Evolutionary conservation across 2,888 invertebrate genomes (phyloP).

Genomic region (Ormyrus pomaceus): DNA sequence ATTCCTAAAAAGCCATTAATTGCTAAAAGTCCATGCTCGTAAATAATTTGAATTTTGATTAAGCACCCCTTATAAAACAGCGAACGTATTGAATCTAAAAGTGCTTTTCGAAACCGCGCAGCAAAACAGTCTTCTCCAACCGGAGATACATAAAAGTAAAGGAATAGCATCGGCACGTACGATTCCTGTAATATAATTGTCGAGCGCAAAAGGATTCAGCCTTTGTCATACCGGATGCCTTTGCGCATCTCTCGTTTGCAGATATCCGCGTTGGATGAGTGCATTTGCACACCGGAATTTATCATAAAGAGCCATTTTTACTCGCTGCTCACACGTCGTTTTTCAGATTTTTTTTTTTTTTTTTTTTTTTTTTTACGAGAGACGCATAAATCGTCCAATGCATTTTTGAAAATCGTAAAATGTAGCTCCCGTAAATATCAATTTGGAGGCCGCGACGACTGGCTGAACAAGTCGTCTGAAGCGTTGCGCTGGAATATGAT

Average conservation of each 20-base stretch:
- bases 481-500: no score
- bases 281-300: no score
- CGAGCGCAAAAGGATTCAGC: neutral
- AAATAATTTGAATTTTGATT: slow-evolving; percentile 34
- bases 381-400: no score
- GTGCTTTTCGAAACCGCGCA: slow-evolving; percentile 17
- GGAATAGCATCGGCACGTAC: neutral
- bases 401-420: no score
- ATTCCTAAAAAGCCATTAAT: neutral
- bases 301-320: no score
- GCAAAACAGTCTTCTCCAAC: neutral
- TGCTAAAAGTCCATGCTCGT: neutral
- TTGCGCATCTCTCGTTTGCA: neutral
- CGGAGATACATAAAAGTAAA: neutral
- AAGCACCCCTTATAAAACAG: neutral
- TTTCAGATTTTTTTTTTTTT: no score
- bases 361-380: no score
- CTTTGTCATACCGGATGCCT: slow-evolving; percentile 29
- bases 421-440: no score
- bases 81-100: neutral
- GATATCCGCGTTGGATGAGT: no score
- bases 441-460: no score
- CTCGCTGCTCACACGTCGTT: no score
- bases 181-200: slow-evolving; percentile 31
- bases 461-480: no score